These are phyloP conservation scores for Gorsachius goisagi DNA, from an alignment of 2,113 vertebrate genomes.

Conservation along the genomic window DNA sequence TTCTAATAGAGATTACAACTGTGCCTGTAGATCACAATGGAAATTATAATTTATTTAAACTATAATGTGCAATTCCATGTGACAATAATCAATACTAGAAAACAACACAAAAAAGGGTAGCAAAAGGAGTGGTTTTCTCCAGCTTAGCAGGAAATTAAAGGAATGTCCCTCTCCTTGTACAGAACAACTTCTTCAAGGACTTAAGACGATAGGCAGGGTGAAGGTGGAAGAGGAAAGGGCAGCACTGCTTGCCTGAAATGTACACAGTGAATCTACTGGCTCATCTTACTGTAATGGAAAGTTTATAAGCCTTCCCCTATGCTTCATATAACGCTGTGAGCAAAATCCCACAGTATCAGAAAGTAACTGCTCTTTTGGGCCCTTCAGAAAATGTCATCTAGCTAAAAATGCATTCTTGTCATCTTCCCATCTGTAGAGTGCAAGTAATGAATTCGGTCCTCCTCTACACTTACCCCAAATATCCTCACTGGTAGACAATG, in stretches of 20 bases:
- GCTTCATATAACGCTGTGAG: not conserved
- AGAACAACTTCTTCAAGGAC: not conserved
- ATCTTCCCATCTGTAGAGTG: not conserved
- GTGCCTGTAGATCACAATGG: not conserved
- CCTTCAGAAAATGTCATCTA: constrained; percentile 1
- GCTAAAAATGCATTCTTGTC: not conserved
- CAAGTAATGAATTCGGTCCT: not conserved
- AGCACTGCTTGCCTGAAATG: not conserved
- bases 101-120: not conserved
- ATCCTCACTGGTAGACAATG: not conserved
- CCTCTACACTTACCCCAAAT: not conserved
- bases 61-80: not conserved
- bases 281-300: not conserved
- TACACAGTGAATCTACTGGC: not conserved
- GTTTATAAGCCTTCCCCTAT: not conserved
- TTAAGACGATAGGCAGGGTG: not conserved
- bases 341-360: not conserved
- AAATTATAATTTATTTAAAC: not conserved
- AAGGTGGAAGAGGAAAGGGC: not conserved
- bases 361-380: not conserved
- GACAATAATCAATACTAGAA: not conserved
- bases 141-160: not conserved
- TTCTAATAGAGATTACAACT: not conserved
- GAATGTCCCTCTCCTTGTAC: not conserved
- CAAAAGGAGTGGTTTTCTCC: not conserved